Conservation (phyloP, 2,888 invertebrate genomes). For the Prenolepis imparis region DNA sequence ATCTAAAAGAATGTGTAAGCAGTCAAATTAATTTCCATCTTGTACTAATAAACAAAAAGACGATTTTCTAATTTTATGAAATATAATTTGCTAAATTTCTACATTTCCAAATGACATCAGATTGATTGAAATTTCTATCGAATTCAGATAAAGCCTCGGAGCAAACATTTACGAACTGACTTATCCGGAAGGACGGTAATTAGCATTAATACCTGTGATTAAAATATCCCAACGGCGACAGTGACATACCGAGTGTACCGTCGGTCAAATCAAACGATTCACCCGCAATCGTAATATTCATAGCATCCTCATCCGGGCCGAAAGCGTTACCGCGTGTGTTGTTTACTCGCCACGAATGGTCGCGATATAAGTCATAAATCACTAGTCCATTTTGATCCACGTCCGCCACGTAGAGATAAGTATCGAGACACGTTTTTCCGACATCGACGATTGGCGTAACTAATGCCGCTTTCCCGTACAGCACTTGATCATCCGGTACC, state of each 20-base stretch:
- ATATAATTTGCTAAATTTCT: background rate
- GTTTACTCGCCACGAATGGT: conserved; percentile 83
- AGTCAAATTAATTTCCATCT: background rate
- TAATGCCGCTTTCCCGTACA: conserved; percentile 79
- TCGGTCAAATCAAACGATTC: conserved; percentile 83
- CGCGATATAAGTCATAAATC: conserved; percentile 79
- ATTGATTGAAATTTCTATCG: background rate
- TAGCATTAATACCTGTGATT: conserved; percentile 64
- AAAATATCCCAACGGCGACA: conserved; percentile 83
- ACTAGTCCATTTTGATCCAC: conserved; percentile 83
- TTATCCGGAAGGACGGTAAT: conserved; percentile 5
- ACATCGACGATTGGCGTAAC: conserved; percentile 85
- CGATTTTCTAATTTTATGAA: background rate
- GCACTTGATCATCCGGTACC: conserved; percentile 80
- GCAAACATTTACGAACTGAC: background rate
- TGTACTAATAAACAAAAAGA: background rate
- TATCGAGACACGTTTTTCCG: conserved; percentile 81
- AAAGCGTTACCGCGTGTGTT: conserved; percentile 84
- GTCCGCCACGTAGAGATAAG: conserved; percentile 84
- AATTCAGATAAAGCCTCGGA: background rate
- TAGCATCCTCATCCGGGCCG: conserved; percentile 83
- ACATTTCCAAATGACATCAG: background rate
- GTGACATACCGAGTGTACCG: conserved; percentile 84
- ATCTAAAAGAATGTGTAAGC: background rate
- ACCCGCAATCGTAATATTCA: conserved; percentile 83